Conservation (phyloP, 37 sponge, comb jelly and placozoan species). For the Diacarnus erythraeanus region DNA sequence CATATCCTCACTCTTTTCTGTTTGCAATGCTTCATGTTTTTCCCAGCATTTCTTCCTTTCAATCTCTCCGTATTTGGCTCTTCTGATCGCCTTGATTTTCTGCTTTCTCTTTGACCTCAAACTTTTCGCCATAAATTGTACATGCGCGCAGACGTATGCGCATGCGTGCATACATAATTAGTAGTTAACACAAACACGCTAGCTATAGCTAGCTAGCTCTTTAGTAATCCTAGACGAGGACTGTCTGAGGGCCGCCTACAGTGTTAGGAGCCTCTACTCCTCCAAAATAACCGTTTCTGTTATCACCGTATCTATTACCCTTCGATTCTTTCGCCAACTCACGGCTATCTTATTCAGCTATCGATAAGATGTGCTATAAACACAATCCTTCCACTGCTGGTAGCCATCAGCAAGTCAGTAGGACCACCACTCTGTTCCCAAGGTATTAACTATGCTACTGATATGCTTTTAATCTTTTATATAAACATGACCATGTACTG, state of each 20-base stretch:
- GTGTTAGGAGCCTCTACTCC: constrained; percentile 90
- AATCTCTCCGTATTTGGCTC: constrained; percentile 55
- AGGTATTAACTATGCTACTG: too few relatives aligned
- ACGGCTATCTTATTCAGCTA: neutral
- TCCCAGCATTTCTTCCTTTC: constrained; percentile 65
- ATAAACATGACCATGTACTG: too few relatives aligned
- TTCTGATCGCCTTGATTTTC: constrained; percentile 33
- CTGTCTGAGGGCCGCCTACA: constrained; percentile 90
- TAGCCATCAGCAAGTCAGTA: neutral
- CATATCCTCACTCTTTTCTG: constrained; percentile 17
- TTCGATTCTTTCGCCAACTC: neutral
- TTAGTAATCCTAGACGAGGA: constrained; percentile 13
- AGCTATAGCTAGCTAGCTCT: neutral
- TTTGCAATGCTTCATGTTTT: constrained; percentile 27
- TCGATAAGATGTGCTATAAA: constrained; percentile 62
- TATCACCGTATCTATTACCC: neutral
- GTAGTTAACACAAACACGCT: neutral
- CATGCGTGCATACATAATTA: too few relatives aligned
- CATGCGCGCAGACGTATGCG: too few relatives aligned
- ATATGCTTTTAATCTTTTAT: too few relatives aligned
- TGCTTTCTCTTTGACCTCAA: constrained; percentile 78
- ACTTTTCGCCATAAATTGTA: constrained; percentile 66
- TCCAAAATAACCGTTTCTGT: neutral
- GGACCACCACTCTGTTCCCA: constrained; percentile 29
- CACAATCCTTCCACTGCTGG: neutral